Evolutionary conservation across 2,113 vertebrate genomes (phyloP).

Genomic region (Crotalus viridis): DNA sequence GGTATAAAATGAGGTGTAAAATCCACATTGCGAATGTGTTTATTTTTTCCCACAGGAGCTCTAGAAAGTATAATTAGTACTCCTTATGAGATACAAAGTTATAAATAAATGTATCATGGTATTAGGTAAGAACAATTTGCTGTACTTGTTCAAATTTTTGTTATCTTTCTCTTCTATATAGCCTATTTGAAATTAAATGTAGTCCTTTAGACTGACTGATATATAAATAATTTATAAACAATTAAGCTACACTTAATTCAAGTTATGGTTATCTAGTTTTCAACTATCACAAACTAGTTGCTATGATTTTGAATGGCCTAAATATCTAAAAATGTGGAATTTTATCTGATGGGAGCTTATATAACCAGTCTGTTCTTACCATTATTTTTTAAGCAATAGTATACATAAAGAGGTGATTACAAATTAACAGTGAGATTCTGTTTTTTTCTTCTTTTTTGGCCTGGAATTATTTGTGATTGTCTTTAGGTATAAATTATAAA

Average conservation of each 20-base stretch:
- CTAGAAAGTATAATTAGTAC: conserved; percentile 64
- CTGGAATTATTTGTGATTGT: not conserved
- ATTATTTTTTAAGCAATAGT: not conserved
- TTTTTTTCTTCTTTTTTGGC: not conserved
- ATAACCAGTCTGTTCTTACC: not conserved
- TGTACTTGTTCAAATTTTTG: not conserved
- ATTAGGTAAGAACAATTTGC: conserved; percentile 57
- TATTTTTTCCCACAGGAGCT: conserved; percentile 56
- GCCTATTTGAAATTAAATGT: conserved; percentile 41
- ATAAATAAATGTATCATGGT: conserved; percentile 53
- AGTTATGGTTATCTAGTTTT: conserved; percentile 1
- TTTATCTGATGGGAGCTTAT: not conserved
- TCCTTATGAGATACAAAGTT: conserved; percentile 58
- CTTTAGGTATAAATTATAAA: not conserved
- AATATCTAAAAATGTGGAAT: not conserved
- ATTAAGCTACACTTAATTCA: conserved; percentile 32
- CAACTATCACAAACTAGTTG: not conserved
- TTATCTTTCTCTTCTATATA: conserved; percentile 21
- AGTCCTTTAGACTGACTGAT: conserved; percentile 3
- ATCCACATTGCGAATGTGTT: conserved; percentile 63
- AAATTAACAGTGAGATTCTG: not conserved
- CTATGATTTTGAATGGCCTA: not conserved
- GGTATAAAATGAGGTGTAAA: conserved; percentile 64
- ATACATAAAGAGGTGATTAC: not conserved
- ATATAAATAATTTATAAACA: accelerated